phyloP scores from a whole-genome alignment of 1,140 invertebrate species.

The Reticulitermes speratus region DNA sequence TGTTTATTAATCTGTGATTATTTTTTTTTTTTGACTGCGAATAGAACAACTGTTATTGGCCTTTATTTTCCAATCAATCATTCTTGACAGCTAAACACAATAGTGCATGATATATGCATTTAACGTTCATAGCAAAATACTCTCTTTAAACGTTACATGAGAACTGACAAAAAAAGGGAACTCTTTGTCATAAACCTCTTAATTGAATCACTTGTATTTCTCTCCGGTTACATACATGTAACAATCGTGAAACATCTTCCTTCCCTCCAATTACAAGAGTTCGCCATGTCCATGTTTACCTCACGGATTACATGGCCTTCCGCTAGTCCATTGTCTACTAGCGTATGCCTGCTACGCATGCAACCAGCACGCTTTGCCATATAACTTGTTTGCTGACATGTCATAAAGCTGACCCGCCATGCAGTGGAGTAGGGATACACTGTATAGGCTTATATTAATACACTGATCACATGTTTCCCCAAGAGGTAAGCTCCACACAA shows the following conservation, averaged over 20 bases:
- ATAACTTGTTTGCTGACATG: conserved; percentile 9
- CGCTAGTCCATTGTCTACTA: neutral
- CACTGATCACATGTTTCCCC: neutral
- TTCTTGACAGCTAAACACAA: no score
- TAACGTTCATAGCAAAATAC: neutral
- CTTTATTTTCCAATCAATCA: no score
- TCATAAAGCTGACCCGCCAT: neutral
- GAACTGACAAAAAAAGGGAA: neutral
- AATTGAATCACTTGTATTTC: neutral
- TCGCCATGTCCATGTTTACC: neutral
- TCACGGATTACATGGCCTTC: neutral
- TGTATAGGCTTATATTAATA: neutral
- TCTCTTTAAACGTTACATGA: neutral
- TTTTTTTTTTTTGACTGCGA: no score
- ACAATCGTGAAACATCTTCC: neutral
- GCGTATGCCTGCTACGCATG: neutral
- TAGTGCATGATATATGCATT: neutral
- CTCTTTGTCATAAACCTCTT: neutral
- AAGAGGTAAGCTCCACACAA: neutral
- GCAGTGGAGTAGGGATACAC: neutral
- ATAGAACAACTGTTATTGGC: no score
- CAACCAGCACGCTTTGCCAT: neutral
- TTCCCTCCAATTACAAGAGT: neutral
- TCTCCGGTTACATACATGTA: neutral
- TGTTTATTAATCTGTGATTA: no score